phyloP scores from a whole-genome alignment of 2,797 vertebrate species.

The Chelmon rostratus region DNA sequence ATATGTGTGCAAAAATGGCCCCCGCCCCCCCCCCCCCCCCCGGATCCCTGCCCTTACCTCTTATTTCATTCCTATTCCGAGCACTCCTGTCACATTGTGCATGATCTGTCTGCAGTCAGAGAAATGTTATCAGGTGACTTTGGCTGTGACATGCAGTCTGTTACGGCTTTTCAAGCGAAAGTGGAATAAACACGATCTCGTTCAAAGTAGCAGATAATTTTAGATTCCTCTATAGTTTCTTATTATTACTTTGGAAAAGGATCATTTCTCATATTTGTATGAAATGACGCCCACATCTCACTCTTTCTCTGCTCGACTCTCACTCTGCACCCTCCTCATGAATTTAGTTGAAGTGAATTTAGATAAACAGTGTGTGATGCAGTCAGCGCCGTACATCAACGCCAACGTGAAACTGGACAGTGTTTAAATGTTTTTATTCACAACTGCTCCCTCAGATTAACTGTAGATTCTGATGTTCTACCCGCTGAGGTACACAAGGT shows the following conservation, averaged over 20 bases:
- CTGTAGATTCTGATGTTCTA: constrained; percentile 1
- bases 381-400: constrained; percentile 24
- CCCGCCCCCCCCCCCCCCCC: too few relatives aligned
- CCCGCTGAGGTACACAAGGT: not conserved
- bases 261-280: not conserved
- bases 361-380: constrained; percentile 25
- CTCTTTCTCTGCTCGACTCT: not conserved
- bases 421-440: not conserved
- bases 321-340: not conserved
- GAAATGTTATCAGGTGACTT: constrained; percentile 48
- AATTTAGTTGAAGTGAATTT: constrained; percentile 17
- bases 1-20: constrained; percentile 25
- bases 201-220: constrained; percentile 5
- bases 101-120: constrained; percentile 21
- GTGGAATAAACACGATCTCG: constrained; percentile 14
- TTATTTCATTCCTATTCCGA: constrained; percentile 45
- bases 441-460: constrained; percentile 11
- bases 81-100: constrained; percentile 31
- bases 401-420: constrained; percentile 1
- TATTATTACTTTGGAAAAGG: constrained; percentile 14
- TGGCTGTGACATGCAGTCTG: constrained; percentile 18
- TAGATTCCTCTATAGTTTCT: constrained; percentile 18
- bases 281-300: constrained; percentile 6
- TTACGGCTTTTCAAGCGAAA: constrained; percentile 20
- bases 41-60: constrained; percentile 28